Base-by-base conservation (phyloP, 2,113 vertebrate species). In the Dunckerocampus dactyliophorus region DNA sequence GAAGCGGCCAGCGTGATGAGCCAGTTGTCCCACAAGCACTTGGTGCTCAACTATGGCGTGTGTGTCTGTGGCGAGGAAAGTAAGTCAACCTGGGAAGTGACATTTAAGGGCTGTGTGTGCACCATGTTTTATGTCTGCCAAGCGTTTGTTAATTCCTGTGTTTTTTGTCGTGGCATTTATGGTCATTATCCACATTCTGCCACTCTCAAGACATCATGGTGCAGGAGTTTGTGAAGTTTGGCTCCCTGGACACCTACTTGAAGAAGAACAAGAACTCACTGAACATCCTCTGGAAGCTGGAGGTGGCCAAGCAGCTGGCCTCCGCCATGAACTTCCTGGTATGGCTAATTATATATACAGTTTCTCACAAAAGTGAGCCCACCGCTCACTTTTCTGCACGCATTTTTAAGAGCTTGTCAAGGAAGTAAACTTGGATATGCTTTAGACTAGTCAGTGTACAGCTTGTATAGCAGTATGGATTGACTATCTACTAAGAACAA, bases 1-100 rank as follows among this genome's bases (percentile, higher is more conserved):
- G 97, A 99, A 88, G 95, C 97, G 31, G 96, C 96, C 81, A 98
- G 97, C 85, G 98, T 98, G 95, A 98, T 98, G 95, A 99, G 95
- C 81, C 95, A 98, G 82, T 91, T 99, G 76, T 98, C 95, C 72
- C 94, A 98, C 69, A 97, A 96, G 74, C 95, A 99, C 80, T 83
- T 99, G 83, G 90, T 98, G 78, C 91, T 98, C 58, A 98, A 94
- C 89, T 98, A 99, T 22, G 97, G 97, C 21, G 93, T 99, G 49
- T 98, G 96, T 17, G 96, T 99, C 55, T 98, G 92, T 56, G 93
- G 94, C 74, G 96, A 99, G 21, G 95, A 98, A 45, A 95, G 97
- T 99, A 88, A 95, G 97, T 95, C 21, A 3, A 21, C 45, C 6
- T 11, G 37, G 11, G 37, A 12, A 28, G 24, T 28, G 3, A 2